phyloP scores from a whole-genome alignment of 2,888 invertebrate genomes.

The Anthophora plumipes region DNA sequence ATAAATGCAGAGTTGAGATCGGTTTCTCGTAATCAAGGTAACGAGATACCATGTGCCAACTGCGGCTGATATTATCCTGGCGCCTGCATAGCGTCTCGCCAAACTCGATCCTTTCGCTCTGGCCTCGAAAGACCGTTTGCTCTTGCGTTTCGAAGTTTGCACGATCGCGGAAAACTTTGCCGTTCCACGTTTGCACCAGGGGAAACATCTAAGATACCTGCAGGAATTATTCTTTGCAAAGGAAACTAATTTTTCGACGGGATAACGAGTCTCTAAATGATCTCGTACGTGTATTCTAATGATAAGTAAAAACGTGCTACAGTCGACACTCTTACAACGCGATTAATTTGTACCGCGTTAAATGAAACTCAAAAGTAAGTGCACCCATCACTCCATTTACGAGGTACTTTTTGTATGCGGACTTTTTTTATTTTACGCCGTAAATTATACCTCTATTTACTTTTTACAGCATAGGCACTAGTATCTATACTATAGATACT shows the following conservation, averaged over 20 bases:
- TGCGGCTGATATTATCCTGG: constrained; percentile 51
- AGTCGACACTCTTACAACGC: too few species aligned
- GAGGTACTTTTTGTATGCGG: too few species aligned
- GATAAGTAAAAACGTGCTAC: too few species aligned
- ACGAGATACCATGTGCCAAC: constrained; percentile 41
- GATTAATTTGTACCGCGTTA: too few species aligned
- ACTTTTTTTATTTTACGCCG: too few species aligned
- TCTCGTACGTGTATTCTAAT: not conserved
- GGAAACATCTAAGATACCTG: not conserved
- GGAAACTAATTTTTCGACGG: not conserved
- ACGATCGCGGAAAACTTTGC: constrained; percentile 3
- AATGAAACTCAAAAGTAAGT: too few species aligned
- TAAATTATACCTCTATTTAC: too few species aligned
- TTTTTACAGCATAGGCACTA: too few species aligned
- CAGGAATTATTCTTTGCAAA: too few species aligned
- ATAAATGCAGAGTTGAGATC: constrained; percentile 32
- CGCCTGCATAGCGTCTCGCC: constrained; percentile 49
- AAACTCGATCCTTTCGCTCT: constrained; percentile 31
- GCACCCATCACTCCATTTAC: too few species aligned
- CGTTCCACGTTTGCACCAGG: not conserved
- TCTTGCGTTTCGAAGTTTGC: not conserved
- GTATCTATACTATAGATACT: too few species aligned
- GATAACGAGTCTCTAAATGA: not conserved
- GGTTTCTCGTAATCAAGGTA: constrained; percentile 56
- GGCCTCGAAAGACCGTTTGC: constrained; percentile 14